These are phyloP conservation scores for Xenopus petersii DNA, from an alignment of 2,797 vertebrate species.

Conservation along the genomic window DNA sequence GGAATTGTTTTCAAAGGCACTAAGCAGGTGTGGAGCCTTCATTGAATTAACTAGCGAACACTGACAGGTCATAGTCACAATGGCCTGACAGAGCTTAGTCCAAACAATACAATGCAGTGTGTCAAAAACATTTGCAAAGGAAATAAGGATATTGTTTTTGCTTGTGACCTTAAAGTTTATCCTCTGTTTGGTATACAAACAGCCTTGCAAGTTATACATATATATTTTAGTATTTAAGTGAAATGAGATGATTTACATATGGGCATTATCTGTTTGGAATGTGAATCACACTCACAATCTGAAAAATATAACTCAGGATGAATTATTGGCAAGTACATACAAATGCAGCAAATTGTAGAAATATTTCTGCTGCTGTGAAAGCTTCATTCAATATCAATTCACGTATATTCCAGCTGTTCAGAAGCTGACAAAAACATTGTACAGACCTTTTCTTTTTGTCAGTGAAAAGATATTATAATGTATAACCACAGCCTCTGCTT, in stretches of 20 bases:
- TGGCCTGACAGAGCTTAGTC: slow-evolving; percentile 18
- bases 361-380: background rate
- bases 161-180: background rate
- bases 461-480: background rate
- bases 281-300: background rate
- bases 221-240: too few species aligned
- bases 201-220: background rate
- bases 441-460: background rate
- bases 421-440: background rate
- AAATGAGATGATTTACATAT: too few species aligned
- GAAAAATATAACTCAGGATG: background rate
- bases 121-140: slow-evolving; percentile 7
- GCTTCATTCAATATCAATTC: background rate
- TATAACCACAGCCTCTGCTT: too few species aligned
- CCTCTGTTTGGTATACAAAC: background rate
- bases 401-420: slow-evolving; percentile 1
- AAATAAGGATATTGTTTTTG: slow-evolving; percentile 14
- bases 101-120: slow-evolving; percentile 13
- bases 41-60: slow-evolving; percentile 29
- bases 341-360: background rate
- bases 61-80: slow-evolving; percentile 32
- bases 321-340: background rate
- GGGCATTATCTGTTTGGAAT: background rate
- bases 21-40: slow-evolving; percentile 29
- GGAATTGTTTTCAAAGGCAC: slow-evolving; percentile 39